Conservation (phyloP, 2,797 vertebrate genomes). For the Bucorvus abyssinicus region DNA sequence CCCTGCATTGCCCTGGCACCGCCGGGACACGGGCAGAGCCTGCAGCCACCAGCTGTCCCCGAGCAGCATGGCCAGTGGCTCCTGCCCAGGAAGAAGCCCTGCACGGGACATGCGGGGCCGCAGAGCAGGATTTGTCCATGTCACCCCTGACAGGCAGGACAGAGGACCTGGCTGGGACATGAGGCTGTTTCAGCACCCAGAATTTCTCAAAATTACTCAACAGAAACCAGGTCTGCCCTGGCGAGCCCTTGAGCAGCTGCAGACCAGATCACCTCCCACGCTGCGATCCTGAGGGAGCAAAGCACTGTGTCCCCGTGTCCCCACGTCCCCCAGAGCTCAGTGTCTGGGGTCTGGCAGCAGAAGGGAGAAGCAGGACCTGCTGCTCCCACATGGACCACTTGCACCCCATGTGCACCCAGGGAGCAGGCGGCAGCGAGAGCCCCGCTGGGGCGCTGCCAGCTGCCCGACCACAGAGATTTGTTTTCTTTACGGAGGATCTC, state of each 20-base stretch:
- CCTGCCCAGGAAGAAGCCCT: too few relatives aligned
- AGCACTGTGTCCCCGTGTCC: not conserved
- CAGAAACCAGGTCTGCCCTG: not conserved
- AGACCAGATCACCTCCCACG: not conserved
- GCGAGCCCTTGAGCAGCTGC: not conserved
- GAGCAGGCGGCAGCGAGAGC: not conserved
- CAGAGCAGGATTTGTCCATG: too few relatives aligned
- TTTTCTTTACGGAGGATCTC: not conserved
- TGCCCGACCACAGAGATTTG: not conserved
- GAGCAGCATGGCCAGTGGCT: too few relatives aligned
- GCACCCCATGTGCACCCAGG: not conserved
- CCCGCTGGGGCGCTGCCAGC: not conserved
- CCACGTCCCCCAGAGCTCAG: rapidly evolving
- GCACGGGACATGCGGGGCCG: too few relatives aligned
- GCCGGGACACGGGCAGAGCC: too few relatives aligned
- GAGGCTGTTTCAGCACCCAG: not conserved
- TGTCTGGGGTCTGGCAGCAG: not conserved
- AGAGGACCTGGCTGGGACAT: not conserved
- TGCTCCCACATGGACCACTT: not conserved
- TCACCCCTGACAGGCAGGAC: not conserved
- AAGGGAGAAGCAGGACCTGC: not conserved
- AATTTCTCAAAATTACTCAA: not conserved
- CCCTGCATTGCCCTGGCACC: too few relatives aligned
- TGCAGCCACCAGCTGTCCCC: too few relatives aligned
- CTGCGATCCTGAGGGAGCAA: not conserved